Evolutionary conservation across 2,888 invertebrate species (phyloP), one percentile per base, ranked within the genome.

Genomic region (Drosophila mimetica): DNA sequence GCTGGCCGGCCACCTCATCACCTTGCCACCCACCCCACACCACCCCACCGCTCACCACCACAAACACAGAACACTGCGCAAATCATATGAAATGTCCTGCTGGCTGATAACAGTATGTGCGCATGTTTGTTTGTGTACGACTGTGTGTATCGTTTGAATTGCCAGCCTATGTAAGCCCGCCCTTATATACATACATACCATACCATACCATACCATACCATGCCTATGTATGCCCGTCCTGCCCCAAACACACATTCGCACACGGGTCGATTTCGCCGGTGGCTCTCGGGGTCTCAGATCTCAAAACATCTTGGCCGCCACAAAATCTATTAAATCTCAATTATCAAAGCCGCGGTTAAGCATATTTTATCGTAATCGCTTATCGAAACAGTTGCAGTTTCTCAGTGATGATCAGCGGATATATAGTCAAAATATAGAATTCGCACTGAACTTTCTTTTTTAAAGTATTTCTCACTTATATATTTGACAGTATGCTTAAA

Each of bases 81-180:
- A 75, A 77, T 75, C 61, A 70, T 72, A 69, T 66, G 67, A 75
- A 69, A 78, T 80, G 76, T 84, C 82, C 83, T 84, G 81, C 71
- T 61, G 73, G 73, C 69, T 72, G 69, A 71, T 69, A 75, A 72
- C 75, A 69, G 46, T 71, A 64, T 72, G 61, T 57, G 64, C 51
- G 65, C 81, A 75, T 71, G 70, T 82, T 65, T 67, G 36, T 60
- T 53, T 73, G 36, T 55, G 61, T 41, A 32, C 44, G 59, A 54
- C 53, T 73, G 52, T 41, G 41, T 57, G 55, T 57, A 57, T 57
- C 55, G 55, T 61, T 55, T 53, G 46, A 47, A 52, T 64, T 41
- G 69, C 41, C 50, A 30, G 70, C 51, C 69, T 69, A 72, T 67
- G 63, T 59, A 46, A 30, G 48, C 51, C 25, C 57, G 42, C 42